Base-by-base conservation (phyloP, 2,113 vertebrate species). In the Chaetodon auriga region DNA sequence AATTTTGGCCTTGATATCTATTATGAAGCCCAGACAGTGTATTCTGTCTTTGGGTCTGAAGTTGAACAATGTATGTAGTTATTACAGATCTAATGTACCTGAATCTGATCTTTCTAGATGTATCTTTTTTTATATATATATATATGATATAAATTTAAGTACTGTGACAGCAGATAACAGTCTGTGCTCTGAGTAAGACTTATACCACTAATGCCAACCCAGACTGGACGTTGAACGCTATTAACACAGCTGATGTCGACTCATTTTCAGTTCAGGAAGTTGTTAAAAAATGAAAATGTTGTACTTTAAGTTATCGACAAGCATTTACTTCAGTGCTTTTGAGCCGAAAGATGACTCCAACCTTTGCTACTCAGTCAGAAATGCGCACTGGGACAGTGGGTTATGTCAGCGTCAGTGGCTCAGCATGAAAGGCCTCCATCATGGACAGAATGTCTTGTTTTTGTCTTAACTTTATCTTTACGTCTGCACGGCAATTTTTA, bases 161-260 rank as follows among this genome's bases (percentile, higher is more conserved):
- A 71, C 83, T 89, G 79, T 78, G 76, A 77, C 75, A 66, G 85
- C 64, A 75, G 75, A 60, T 57, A 72, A 66, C 15, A 45, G 55
- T 73, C 68, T 77, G 11, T 75, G 60, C 46, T 77, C 35, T 72
- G 51, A 68, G 51, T 11, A 65, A 63, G 54, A 72, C 65, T 74
- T 74, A 61, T 38, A 87, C 89, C 84, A 88, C 85, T 91, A 88
- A 90, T 71, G 83, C 92, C 89, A 89, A 68, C 74, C 66, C 38
- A 45, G 80, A 69, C 77, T 70, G 84, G 84, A 80, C 6, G 30
- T 53, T 75, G 68, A 62, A 49, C 18, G 0, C 57, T 41, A 58
- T 64, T 21, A 41, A 36, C 57, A 9, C 2, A 4, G 66, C 78
- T 66, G 48, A 51, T 70, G 45, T 87, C 12, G 41, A 69, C 49